Base-by-base conservation (phyloP, 1,140 invertebrate genomes). In the Bradysia coprophila region DNA sequence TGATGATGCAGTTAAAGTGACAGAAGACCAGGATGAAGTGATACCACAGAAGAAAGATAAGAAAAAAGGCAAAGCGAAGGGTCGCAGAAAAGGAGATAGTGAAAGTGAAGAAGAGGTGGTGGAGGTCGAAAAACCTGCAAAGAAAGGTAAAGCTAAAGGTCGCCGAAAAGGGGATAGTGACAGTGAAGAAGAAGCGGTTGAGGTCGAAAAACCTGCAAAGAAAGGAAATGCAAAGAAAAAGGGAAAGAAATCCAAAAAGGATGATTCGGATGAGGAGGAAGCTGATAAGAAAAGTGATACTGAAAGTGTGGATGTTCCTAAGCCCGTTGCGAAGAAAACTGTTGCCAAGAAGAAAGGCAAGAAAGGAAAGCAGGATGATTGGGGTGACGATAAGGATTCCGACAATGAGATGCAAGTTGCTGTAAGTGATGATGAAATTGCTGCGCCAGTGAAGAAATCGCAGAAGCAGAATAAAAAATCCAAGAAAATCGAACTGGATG, bases 401-500 rank as follows among this genome's bases (percentile, higher is more conserved):
- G 46, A 54, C 47, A 40, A 45, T 41, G 42, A 53, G 23, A 45
- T 42, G 0, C 44, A 47, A 3, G 43, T 46, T 38, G 46, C 47
- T 6, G 38, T 43, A n/a, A 15, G 11, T 2, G 31, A 23, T 21
- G 38, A 45, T 15, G 43, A 43, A 3, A n/a, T n/a, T n/a, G 34
- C 11, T 4, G 32, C 23, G 8, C 18, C 5, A 37, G 46, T 48
- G 6, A 37, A 43, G 6, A 52, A 55, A 46, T 39, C 46, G 21
- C 42, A 45, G 1, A 44, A 47, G 19, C 59, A 56, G 47, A 48
- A 43, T 23, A 49, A 49, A 36, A 49, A 49, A 36, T 38, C 24
- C 1, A 53, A 53, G 43, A 49, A 59, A 44, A 63, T 62, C 51
- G 62, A 65, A 45, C 58, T 52, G 41, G 56, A 57, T 15, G 57